phyloP scores from a whole-genome alignment of 2,797 vertebrate species.

The Malurus leucopterus region DNA sequence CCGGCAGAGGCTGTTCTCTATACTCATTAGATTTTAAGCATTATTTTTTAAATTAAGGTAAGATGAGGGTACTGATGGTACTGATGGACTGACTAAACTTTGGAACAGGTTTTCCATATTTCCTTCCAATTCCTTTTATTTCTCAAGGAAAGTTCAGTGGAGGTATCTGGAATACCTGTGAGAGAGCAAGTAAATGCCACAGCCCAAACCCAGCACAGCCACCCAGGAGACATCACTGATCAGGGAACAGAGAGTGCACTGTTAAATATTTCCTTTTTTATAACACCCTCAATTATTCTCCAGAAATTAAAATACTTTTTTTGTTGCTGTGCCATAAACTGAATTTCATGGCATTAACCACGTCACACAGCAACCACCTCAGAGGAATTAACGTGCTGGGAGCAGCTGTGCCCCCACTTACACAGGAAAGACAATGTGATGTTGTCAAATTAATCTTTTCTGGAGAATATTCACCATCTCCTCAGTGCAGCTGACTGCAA shows the following conservation, averaged over 20 bases:
- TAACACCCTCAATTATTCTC: neutral
- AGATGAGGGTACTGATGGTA: neutral
- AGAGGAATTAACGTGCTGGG: constrained; percentile 1
- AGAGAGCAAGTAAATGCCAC: neutral
- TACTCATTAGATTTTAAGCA: neutral
- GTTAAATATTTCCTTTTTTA: constrained; percentile 12
- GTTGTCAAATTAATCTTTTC: constrained; percentile 59
- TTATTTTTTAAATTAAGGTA: neutral
- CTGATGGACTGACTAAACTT: neutral
- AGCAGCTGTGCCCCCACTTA: constrained; percentile 28
- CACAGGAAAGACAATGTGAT: constrained; percentile 33
- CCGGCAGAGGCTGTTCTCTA: neutral
- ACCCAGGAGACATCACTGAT: neutral
- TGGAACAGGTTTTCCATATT: neutral
- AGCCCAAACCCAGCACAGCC: neutral
- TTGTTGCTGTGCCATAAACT: constrained; percentile 14
- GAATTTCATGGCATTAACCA: neutral
- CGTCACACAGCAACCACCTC: neutral
- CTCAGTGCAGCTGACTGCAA: constrained; percentile 40
- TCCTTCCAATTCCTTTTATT: neutral
- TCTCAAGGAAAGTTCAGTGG: neutral
- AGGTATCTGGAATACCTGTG: neutral
- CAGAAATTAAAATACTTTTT: constrained; percentile 6
- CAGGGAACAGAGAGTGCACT: neutral
- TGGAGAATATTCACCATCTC: constrained; percentile 37